Base-by-base conservation (phyloP, 2,797 vertebrate species). In the Limosa lapponica region DNA sequence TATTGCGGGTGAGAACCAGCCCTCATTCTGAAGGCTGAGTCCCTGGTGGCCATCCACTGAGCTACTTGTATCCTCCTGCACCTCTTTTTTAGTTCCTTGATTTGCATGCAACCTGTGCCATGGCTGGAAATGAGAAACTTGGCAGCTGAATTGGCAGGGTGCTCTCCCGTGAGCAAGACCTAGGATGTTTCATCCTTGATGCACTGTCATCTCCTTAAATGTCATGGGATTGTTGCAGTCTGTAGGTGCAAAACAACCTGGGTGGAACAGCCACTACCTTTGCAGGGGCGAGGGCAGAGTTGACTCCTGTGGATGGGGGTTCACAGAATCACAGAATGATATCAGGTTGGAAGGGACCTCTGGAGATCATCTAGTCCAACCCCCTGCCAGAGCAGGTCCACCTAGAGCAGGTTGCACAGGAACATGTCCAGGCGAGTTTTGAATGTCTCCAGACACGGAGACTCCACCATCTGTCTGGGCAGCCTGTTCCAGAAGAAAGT, bases 31-130 rank as follows among this genome's bases (percentile, higher is more conserved):
- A 59, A 61, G 37, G 34, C 46, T 69, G 37, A 75, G 58, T 36
- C 32, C 23, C 30, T 78, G 57, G 1, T 55, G 20, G 48, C 62
- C 66, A 36, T 48, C 15, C 36, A 30, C 13, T 0, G 4, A 74
- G 34, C 28, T 62, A 11, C 11, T 62, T 14, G 4, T 1, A 27
- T 44, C 46, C 16, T 72, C 41, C 28, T 36, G 44, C 11, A 54
- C 17, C 11, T 66, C 58, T 89, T 55, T 41, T 74, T 87, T 25
- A 36, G 16, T 32, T 51, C 5, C 25, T 81, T 58, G 36, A 36
- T 77, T 62, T 39, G 10, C 48, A 22, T 16, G 13, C 0, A 1
- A 49, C 41, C 54, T 20, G n/a, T 28, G 36, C n/a, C 1, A 0
- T 25, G n/a, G 36, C 32, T 58, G 32, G 54, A 90, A 83, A 71